Percentiles rank a stretch among this genome's conserved stretches.
Conservation (phyloP, 2,797 vertebrate genomes). For the Cuculus canorus region DNA sequence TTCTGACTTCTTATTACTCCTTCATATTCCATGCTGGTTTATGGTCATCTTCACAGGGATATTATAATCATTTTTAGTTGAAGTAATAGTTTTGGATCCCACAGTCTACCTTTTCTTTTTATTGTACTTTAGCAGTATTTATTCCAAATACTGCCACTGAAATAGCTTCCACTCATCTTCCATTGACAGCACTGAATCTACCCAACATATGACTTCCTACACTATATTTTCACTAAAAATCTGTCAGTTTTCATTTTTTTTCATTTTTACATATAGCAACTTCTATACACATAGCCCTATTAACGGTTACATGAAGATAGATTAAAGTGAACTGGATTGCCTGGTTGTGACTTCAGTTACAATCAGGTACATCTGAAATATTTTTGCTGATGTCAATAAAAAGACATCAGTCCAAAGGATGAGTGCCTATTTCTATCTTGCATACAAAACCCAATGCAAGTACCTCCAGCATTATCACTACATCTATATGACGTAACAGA, state of each 20-base stretch:
- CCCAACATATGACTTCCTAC: background rate
- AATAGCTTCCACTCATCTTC: background rate
- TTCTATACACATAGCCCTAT: background rate
- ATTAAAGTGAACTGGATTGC: background rate
- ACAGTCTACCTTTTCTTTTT: background rate
- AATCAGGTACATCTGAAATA: background rate
- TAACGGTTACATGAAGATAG: background rate
- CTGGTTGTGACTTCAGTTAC: background rate
- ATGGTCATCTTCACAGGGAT: background rate
- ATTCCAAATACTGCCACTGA: background rate
- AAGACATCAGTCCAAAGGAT: background rate
- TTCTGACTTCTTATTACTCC: background rate
- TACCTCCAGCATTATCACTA: background rate
- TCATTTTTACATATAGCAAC: background rate
- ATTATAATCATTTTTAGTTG: background rate
- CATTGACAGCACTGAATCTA: background rate
- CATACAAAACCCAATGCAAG: background rate
- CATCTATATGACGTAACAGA: background rate
- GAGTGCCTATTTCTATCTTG: background rate
- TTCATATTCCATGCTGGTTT: background rate
- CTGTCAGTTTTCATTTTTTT: background rate
- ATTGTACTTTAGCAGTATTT: background rate
- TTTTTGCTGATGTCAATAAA: background rate
- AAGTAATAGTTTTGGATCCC: background rate
- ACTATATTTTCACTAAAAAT: background rate